Evolutionary conservation across 2,888 invertebrate genomes (phyloP), one percentile per base, ranked within the genome.

Genomic region (Nebria salina): DNA sequence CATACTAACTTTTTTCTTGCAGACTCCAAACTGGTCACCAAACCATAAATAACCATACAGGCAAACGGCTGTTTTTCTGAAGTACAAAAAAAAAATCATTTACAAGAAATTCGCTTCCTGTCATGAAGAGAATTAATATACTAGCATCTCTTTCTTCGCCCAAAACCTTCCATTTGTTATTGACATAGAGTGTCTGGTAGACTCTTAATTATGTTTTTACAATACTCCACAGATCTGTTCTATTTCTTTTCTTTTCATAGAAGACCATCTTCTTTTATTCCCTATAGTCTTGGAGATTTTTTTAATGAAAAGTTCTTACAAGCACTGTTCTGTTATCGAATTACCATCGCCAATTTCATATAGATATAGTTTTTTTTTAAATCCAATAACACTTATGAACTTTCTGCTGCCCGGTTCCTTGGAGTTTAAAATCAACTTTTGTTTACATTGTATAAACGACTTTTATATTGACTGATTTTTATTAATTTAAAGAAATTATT

Each of bases 151-250:
- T 68, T 76, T 76, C 65, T 66, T 76, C 76, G 43, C 15, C 43
- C 34, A 68, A 68, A 76, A 68, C 41, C 66, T 66, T 76, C 66
- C 20, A 43, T 76, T 76, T 76, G 42, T 68, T 76, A 68, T 70
- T 68, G 54, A 25, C 68, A 70, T 68, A 54, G 25, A 66, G 42
- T 34, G 34, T 65, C 66, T 65, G 65, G 34, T 15, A 7, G 15
- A 65, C 76, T 76, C 76, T 26, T 76, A 76, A 76, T 76, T 76
- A 76, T 76, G 76, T 76, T 76, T 76, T 76, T 76, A 76, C 76
- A 76, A 54, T 66, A 43, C 76, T 43, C 68, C 25, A 42, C 76
- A 41, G 76, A 68, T 76, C 76, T 15, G 25, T 20, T 76, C 76
- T 76, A 66, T 76, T 68, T 70, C 15, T 70, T 25, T n/a, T 15